Evolutionary conservation across 1,140 invertebrate species (phyloP), one percentile per base, ranked within the genome.

Genomic region (Neodiprion virginianus): DNA sequence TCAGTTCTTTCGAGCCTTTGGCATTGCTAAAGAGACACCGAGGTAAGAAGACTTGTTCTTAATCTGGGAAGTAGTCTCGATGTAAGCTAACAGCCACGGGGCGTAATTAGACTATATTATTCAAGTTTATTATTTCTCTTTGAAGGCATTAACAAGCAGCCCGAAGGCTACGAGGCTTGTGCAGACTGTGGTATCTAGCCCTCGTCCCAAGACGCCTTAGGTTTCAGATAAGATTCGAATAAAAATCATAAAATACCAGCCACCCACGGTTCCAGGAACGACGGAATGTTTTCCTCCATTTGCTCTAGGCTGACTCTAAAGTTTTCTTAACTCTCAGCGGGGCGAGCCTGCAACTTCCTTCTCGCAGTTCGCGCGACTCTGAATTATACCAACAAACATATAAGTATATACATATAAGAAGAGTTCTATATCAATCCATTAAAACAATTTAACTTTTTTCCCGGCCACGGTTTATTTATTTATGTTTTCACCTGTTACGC

Each of bases 51-150:
- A 40, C 28, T 40, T 40, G 28, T 40, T 40, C 28, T 40, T 40
- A 40, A 40, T 40, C 28, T 40, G 5, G 28, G 28, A 40, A 40
- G 1, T 40, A 61, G 11, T 17, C 53, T 61, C 53, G 8, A 61
- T 61, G 8, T 61, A 61, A 61, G 53, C 53, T 17, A 14, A 17
- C 7, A 61, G 53, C 80, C 78, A 74, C 48, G 69, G 75, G 80
- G 78, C 75, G 74, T 81, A 81, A 81, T 81, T 81, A 81, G 72
- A 77, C 70, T 74, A 65, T 53, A 75, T 73, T 74, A 73, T 73
- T 77, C 78, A 67, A 81, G 78, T 79, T 81, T 81, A 81, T 81
- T 81, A 81, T 78, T 71, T 71, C 75, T 77, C 80, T 81, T 81
- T 81, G 80, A 81, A 67, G 67, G 74, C 78, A 67, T 72, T 79